Percentiles rank a stretch among this genome's conserved stretches.
phyloP scores from a whole-genome alignment of 2,797 vertebrate species.

The Schizopygopsis malacanthus region DNA sequence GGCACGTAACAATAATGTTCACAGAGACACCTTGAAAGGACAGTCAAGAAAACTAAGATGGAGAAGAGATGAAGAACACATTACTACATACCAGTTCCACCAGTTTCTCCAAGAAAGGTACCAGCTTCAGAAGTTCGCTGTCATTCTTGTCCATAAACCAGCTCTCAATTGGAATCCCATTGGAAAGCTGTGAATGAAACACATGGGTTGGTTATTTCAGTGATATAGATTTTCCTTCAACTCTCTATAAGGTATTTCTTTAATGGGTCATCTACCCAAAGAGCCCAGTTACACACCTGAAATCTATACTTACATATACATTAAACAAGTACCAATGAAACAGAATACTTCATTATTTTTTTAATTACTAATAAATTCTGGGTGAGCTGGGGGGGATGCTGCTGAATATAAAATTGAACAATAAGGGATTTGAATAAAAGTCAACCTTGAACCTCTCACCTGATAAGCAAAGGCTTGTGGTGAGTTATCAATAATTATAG shows the following conservation, averaged over 20 bases:
- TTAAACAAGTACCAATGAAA: not conserved
- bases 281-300: not conserved
- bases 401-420: not conserved
- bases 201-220: not conserved
- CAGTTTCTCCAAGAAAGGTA: slow-evolving; percentile 97
- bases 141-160: slow-evolving; percentile 99
- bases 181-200: slow-evolving; percentile 84
- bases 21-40: not conserved
- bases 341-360: not conserved
- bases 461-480: slow-evolving; percentile 99
- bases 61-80: not conserved
- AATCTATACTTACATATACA: not conserved
- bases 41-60: not conserved
- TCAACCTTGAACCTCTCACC: slow-evolving; percentile 74
- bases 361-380: not conserved
- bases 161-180: slow-evolving; percentile 98
- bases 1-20: too few species aligned
- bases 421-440: not conserved
- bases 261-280: not conserved
- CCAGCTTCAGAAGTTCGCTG: slow-evolving; percentile 96
- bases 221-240: not conserved
- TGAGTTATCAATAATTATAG: slow-evolving; percentile 99
- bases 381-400: not conserved
- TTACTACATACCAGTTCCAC: slow-evolving; percentile 89
- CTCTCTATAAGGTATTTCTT: not conserved